Evolutionary conservation across 2,113 vertebrate species (phyloP), one percentile per base, ranked within the genome.

Genomic region (Ciconia maguari): DNA sequence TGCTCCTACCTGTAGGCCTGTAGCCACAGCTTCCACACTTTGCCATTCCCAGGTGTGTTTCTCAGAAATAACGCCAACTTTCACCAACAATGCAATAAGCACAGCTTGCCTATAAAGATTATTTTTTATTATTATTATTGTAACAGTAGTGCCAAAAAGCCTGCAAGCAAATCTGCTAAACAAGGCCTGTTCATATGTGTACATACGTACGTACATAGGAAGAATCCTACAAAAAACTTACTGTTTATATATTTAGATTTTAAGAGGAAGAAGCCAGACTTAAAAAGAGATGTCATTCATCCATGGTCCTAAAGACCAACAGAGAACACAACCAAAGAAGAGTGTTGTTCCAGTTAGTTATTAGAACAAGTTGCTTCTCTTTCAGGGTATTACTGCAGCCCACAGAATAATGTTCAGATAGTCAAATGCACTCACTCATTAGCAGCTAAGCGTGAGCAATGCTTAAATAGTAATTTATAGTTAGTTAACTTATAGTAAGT

Each of bases 1-100:
- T 71, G 57, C 26, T 74, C 81, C 91, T 97, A 99, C 99, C 98
- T 99, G 99, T 57, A 99, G 97, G 66, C 99, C 99, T 6, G 99
- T 99, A 72, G 99, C 99, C 71, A 99, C 99, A 89, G 99, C 99
- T 98, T 99, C 99, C 92, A 99, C 99, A 19, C 98, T 99, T 25
- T 99, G 97, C 99, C 99, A 99, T 54, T 99, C 99, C 99, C 99
- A 99, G 1, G 98, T 99, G 46, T 94, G 98, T 60, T 98, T 98
- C 76, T 99, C 98, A 85, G 99, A 99, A 97, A 99, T 99, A 65
- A 99, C 96, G 2, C 99, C 99, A 83, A 99, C 98, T 98, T 99
- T 99, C 77, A 99, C 99, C 98, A 99, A 97, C 93, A 99, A 83
- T 26, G 99, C 99, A 95, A 99, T 99, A 69, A 99, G 97, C 96